Base-by-base conservation (phyloP, 2,113 vertebrate genomes). In the Hippocampus mohnikei region DNA sequence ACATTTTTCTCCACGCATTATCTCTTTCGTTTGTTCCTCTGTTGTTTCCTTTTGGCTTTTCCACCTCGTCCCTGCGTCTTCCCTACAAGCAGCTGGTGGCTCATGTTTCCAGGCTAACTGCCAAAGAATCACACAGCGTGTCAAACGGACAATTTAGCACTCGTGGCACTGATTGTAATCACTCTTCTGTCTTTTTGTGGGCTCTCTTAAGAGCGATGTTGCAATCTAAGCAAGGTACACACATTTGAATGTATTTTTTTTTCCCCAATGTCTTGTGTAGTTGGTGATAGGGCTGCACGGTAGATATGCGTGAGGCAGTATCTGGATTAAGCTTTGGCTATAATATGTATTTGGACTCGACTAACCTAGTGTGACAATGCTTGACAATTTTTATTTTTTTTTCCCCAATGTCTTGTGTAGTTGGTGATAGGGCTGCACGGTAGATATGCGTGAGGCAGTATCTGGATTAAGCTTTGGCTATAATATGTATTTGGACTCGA, bases 1-100 rank as follows among this genome's bases (percentile, higher is more conserved):
- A 85, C 52, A 86, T 53, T 74, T 81, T 83, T 67, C 74, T 56
- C 65, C 71, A 66, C 61, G 61, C 29, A 50, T 23, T 40, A 53
- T 29, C 42, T 9, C 29, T 71, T 53, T 42, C 48, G 20, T 53
- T 42, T 44, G 20, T 66, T 46, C 55, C 27, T 75, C 44, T 40
- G 0, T 21, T 52, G 42, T 62, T 42, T 62, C 25, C 50, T 16
- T 3, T 65, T 52, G 53, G 48, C 77, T 50, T n/a, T 79, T 73
- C 58, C 12, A 42, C 58, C 27, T 29, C 27, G 3, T 29, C 11
- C 55, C 3, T 8, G 58, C 2, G 1, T 10, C 52, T n/a, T 9
- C n/a, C 50, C 21, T n/a, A 27, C 37, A 21, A 21, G 20, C 40
- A 42, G 61, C 61, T 23, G 61, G 61, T 25, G 63, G 41, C 41